Conservation (phyloP, 35 echinoderm and acorn worm species). For the Apostichopus japonicus region DNA sequence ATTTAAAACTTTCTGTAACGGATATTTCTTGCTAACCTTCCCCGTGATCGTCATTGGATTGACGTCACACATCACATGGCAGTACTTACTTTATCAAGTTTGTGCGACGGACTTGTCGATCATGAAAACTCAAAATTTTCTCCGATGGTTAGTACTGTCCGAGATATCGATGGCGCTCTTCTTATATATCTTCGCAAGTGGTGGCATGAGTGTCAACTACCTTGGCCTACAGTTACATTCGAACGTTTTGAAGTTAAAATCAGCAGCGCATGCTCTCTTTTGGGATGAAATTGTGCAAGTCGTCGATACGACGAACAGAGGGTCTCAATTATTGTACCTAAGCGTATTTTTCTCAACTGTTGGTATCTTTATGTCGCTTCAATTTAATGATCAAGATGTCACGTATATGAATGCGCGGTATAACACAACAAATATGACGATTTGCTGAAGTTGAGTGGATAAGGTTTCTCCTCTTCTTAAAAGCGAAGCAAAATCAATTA, state of each 20-base stretch:
- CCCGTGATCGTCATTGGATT: neutral
- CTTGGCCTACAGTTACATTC: neutral
- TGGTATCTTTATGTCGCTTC: neutral
- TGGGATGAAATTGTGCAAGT: neutral
- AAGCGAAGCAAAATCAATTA: too few relatives aligned
- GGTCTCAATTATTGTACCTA: neutral
- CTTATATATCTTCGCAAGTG: neutral
- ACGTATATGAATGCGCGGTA: neutral
- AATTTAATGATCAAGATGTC: constrained; percentile 29
- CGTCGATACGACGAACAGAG: neutral
- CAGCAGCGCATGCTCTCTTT: neutral
- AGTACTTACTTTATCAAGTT: neutral
- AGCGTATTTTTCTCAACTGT: neutral
- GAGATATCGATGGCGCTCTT: constrained; percentile 5
- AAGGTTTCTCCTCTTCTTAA: too few relatives aligned
- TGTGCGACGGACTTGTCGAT: neutral
- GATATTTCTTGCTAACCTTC: neutral
- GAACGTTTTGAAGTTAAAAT: neutral
- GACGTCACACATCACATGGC: neutral
- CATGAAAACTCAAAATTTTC: neutral
- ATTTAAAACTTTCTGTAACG: neutral
- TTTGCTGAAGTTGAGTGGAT: neutral
- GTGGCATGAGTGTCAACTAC: neutral
- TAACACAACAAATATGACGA: constrained; percentile 21
- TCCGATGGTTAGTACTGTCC: neutral